Percentiles rank a stretch among this genome's conserved stretches.
These are phyloP conservation scores for Perdita meconis DNA, from an alignment of 2,888 invertebrate genomes.

Conservation along the genomic window DNA sequence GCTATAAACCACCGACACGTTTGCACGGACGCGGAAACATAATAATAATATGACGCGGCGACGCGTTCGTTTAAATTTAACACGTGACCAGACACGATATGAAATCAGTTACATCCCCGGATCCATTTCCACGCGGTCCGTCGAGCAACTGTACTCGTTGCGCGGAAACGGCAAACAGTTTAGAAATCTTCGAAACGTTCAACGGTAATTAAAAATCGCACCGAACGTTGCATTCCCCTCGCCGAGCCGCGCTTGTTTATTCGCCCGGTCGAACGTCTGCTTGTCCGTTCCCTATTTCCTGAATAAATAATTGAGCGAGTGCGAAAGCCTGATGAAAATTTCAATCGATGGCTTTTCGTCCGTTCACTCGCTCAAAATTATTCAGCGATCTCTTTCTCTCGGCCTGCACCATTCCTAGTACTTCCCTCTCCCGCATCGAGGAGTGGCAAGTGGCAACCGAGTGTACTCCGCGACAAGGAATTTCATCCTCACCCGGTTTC, in stretches of 20 bases:
- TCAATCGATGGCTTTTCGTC: conserved; percentile 78
- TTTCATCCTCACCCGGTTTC: conserved; percentile 12
- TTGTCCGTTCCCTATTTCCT: conserved; percentile 74
- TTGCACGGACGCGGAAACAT: conserved; percentile 12
- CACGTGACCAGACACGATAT: conserved; percentile 9
- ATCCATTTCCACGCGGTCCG: background rate
- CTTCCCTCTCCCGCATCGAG: conserved; percentile 20
- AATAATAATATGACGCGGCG: conserved; percentile 23
- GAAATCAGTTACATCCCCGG: conserved; percentile 12
- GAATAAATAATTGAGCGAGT: conserved; percentile 79
- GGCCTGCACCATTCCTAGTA: background rate
- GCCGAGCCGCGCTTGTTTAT: conserved; percentile 10
- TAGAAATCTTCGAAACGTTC: background rate
- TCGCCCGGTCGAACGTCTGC: conserved; percentile 45
- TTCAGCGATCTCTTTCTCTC: conserved; percentile 64
- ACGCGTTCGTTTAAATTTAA: conserved; percentile 20
- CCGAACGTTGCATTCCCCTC: conserved; percentile 2
- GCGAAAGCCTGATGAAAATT: conserved; percentile 80
- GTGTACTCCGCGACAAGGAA: conserved; percentile 35
- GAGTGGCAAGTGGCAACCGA: conserved; percentile 13
- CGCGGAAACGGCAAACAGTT: too few species aligned
- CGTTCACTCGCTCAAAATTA: conserved; percentile 70
- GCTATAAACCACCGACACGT: conserved; percentile 27
- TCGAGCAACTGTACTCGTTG: too few species aligned
- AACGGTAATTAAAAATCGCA: conserved; percentile 9